A percentile compares a stretch with the other conserved stretches of the same genome.
Evolutionary conservation across 2,888 invertebrate genomes (phyloP).

Genomic region (Microctonus brassicae): DNA sequence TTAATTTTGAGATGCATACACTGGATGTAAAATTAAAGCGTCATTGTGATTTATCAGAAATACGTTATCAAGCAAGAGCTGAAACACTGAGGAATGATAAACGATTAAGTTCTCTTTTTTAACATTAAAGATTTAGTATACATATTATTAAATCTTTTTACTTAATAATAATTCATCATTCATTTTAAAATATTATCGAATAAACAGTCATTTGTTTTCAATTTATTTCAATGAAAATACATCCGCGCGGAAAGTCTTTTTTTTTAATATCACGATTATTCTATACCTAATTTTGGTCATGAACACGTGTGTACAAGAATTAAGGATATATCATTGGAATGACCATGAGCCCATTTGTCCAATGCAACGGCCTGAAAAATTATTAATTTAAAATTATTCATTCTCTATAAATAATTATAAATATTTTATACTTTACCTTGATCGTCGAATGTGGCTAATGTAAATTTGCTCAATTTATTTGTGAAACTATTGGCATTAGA

Average conservation of each 20-base stretch:
- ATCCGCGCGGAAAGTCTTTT: slow-evolving; percentile 42
- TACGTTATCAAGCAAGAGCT: slow-evolving; percentile 69
- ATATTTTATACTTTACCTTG: slow-evolving; percentile 74
- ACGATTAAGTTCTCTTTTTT: slow-evolving; percentile 43
- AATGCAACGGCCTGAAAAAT: slow-evolving; percentile 77
- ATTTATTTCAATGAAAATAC: slow-evolving; percentile 46
- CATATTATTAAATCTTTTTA: not conserved
- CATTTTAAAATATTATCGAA: slow-evolving; percentile 30
- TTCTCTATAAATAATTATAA: not conserved
- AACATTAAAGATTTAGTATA: too few species aligned
- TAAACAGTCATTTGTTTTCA: slow-evolving; percentile 42
- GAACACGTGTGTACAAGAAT: slow-evolving; percentile 35
- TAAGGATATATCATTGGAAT: slow-evolving; percentile 70
- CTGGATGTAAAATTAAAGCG: slow-evolving; percentile 76
- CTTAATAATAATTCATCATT: too few species aligned
- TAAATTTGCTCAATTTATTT: slow-evolving; percentile 88
- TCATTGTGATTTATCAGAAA: slow-evolving; percentile 73
- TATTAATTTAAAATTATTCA: not conserved
- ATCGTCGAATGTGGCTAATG: slow-evolving; percentile 91
- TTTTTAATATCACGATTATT: slow-evolving; percentile 45
- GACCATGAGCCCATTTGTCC: slow-evolving; percentile 90
- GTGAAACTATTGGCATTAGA: slow-evolving; percentile 72
- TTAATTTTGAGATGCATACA: slow-evolving; percentile 71
- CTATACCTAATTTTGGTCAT: slow-evolving; percentile 40
- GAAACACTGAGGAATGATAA: slow-evolving; percentile 45